Evolutionary conservation across 2,113 vertebrate species (phyloP).

Genomic region (Sula dactylatra): DNA sequence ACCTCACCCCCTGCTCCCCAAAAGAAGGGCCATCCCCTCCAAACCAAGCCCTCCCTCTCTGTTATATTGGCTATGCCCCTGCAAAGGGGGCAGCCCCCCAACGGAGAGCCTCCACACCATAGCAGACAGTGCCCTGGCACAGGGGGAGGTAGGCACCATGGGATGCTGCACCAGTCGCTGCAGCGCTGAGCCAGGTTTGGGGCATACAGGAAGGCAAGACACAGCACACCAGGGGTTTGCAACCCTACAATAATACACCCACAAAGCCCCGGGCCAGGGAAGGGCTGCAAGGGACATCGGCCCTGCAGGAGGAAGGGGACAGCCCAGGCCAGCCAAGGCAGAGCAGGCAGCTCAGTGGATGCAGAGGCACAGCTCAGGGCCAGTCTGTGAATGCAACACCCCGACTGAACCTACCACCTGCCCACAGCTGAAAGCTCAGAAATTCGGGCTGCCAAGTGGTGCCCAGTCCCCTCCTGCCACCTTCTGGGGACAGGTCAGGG

Average conservation of each 20-base stretch:
- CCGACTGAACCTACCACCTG: not conserved
- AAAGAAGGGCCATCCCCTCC: not conserved
- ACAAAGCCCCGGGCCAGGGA: not conserved
- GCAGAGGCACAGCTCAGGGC: not conserved
- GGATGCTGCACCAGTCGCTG: not conserved
- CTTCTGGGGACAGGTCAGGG: not conserved
- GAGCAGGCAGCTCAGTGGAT: rapidly evolving
- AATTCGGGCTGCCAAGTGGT: not conserved
- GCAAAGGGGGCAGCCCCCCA: not conserved
- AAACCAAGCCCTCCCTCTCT: not conserved
- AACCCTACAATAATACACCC: not conserved
- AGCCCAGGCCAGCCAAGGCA: not conserved
- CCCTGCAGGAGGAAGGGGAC: not conserved
- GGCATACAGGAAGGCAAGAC: not conserved
- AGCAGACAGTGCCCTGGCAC: not conserved
- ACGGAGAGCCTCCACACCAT: not conserved
- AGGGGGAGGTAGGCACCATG: not conserved
- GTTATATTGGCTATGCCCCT: not conserved
- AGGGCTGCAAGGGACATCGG: not conserved
- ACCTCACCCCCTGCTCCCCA: not conserved
- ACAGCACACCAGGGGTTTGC: not conserved
- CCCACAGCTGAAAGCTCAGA: not conserved
- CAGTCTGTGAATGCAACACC: not conserved
- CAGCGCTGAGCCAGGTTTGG: not conserved
- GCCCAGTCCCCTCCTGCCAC: not conserved